These are phyloP conservation scores for Drosophila longiperda DNA, from an alignment of 2,888 invertebrate genomes.

Conservation along the genomic window DNA sequence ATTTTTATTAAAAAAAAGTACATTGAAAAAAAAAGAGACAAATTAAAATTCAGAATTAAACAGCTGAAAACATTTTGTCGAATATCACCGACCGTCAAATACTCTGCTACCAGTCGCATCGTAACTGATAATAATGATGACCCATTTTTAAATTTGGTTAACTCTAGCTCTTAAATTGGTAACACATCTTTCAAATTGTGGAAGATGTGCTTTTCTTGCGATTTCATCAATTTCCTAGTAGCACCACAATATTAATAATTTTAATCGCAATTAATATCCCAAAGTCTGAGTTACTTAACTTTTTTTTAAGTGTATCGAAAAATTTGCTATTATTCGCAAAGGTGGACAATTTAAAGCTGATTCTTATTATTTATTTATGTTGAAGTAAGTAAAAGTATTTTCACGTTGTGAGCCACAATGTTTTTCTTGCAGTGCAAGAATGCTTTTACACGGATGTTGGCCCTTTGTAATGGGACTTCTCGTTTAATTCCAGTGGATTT, in stretches of 20 bases:
- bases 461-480: not conserved
- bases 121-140: too few relatives aligned
- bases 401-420: not conserved
- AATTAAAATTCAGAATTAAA: too few relatives aligned
- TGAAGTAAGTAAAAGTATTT: not conserved
- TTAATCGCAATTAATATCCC: not conserved
- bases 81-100: too few relatives aligned
- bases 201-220: too few relatives aligned
- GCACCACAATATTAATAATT: too few relatives aligned
- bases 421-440: conserved; percentile 1
- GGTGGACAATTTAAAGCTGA: not conserved
- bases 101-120: too few relatives aligned
- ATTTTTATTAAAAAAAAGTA: not conserved
- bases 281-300: not conserved
- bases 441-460: not conserved
- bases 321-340: not conserved
- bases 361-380: not conserved
- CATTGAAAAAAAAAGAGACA: too few relatives aligned
- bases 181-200: not conserved
- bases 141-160: too few relatives aligned
- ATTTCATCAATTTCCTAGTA: not conserved
- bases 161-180: not conserved
- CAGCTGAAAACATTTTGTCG: too few relatives aligned
- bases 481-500: not conserved
- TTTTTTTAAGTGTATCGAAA: not conserved